Evolutionary conservation across 2,888 invertebrate species (phyloP).

Genomic region (Acholoe squamosa): DNA sequence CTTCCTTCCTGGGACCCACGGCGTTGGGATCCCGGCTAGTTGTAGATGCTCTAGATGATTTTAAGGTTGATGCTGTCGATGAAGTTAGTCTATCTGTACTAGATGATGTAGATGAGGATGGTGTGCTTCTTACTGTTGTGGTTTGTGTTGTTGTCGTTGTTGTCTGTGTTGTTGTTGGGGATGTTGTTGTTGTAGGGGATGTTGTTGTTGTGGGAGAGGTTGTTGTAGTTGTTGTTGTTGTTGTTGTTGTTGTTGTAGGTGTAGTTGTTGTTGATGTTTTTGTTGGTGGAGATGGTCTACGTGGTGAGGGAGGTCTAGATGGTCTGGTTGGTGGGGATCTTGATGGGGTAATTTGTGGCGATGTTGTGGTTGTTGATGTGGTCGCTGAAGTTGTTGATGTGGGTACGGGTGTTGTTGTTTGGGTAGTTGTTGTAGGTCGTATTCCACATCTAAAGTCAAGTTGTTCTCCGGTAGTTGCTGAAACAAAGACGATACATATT

Average conservation of each 20-base stretch:
- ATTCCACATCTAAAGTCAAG: constrained; percentile 23
- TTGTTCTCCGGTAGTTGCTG: constrained; percentile 50
- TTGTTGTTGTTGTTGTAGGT: neutral
- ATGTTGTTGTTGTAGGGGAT: neutral
- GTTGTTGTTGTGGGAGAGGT: constrained; percentile 16
- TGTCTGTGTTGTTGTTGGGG: neutral
- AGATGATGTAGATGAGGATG: neutral
- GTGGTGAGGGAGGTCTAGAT: neutral
- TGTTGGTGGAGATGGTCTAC: neutral
- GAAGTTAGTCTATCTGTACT: neutral
- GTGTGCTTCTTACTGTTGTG: neutral
- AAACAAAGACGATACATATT: too few relatives aligned
- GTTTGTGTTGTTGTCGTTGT: neutral
- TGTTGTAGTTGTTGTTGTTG: constrained; percentile 16
- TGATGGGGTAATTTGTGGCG: neutral
- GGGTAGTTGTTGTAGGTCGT: constrained; percentile 22
- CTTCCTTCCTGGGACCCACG: neutral
- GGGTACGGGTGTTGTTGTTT: neutral
- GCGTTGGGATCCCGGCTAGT: neutral
- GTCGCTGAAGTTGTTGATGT: constrained; percentile 16
- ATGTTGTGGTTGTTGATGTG: neutral
- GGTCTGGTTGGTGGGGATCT: neutral
- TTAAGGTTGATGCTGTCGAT: neutral
- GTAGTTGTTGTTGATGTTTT: constrained; percentile 30
- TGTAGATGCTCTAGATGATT: neutral